Evolutionary conservation across 2,888 invertebrate species (phyloP), one percentile per base, ranked within the genome.

Genomic region (Ashinkailepas kermadecensis): DNA sequence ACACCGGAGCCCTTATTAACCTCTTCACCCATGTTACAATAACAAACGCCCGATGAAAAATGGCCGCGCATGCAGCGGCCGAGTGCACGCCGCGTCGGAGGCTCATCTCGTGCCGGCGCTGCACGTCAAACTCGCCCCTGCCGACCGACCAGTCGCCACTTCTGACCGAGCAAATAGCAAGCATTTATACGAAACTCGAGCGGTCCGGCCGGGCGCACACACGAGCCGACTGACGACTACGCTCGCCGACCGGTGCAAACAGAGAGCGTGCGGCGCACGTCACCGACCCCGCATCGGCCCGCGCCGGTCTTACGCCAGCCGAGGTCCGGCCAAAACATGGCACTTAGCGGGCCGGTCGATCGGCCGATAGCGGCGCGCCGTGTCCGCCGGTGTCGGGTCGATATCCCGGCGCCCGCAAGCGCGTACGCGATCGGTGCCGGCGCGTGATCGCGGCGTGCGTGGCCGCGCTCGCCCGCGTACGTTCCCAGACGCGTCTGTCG

Each of bases 11-110:
- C 54, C 74, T 21, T 15, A 74, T 74, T 74, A 74, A 74, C 74
- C 74, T 74, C 74, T 56, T 54, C 74, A 74, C 74, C 74, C 74
- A 54, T 56, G 74, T 74, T 18, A 74, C 74, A 74, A 74, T 74
- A 74, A 56, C 74, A 74, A 74, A 74, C 18, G 74, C 18, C 74
- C 54, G 54, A n/a, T 74, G 74, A 74, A 21, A 56, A 74, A 74
- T 74, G 23, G 74, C 56, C 21, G 56, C 18, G 9, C 74, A 56
- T 56, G 74, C 56, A 56, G 11, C 54, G 56, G 23, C 1, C 54
- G 74, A 21, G 1, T 4, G 25, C 70, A 39, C 70, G 12, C 23
- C 15, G 13, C 62, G 39, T 25, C 8, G 15, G 4, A 70, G 39
- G 39, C 39, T 39, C 39, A 25, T 39, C 39, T 13, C 15, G 4